Percentiles rank a stretch among this genome's conserved stretches.
Evolutionary conservation across 2,888 invertebrate genomes (phyloP).

Genomic region (Stegophylla sp.): DNA sequence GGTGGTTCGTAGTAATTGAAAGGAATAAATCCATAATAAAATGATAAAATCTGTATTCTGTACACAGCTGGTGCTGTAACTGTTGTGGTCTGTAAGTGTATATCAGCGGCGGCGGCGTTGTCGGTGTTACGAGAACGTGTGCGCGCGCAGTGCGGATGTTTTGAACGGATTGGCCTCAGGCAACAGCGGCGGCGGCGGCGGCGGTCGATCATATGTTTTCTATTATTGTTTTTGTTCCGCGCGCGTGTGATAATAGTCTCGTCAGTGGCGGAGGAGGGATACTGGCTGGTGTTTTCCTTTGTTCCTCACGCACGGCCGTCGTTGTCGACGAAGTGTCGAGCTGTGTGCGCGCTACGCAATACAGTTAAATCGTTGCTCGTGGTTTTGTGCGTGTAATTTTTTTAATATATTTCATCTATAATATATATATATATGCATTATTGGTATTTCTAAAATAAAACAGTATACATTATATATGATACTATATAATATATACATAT

Average conservation of each 20-base stretch:
- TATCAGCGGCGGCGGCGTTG: no score
- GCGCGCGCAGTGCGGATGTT: conserved; percentile 54
- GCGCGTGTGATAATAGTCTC: conserved; percentile 41
- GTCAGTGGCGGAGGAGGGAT: neutral
- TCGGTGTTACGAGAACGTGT: neutral
- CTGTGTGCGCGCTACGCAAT: conserved; percentile 32
- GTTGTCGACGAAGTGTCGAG: conserved; percentile 21
- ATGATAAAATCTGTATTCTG: no score
- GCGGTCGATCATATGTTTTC: conserved; percentile 56
- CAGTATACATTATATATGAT: neutral
- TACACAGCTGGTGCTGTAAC: no score
- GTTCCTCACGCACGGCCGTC: conserved; percentile 44
- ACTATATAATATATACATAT: neutral
- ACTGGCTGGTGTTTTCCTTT: conserved; percentile 35
- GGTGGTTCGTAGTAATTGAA: no score
- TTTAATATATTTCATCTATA: neutral
- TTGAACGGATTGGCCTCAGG: conserved; percentile 1
- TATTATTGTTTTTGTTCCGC: conserved; percentile 57
- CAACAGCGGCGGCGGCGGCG: no score
- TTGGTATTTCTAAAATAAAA: neutral
- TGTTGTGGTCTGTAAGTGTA: no score
- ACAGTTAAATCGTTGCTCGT: neutral
- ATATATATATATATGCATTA: neutral
- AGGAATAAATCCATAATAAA: no score
- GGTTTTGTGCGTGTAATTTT: conserved; percentile 10